These are phyloP conservation scores for Microcaecilia unicolor DNA, from an alignment of 2,797 vertebrate species.

Conservation along the genomic window DNA sequence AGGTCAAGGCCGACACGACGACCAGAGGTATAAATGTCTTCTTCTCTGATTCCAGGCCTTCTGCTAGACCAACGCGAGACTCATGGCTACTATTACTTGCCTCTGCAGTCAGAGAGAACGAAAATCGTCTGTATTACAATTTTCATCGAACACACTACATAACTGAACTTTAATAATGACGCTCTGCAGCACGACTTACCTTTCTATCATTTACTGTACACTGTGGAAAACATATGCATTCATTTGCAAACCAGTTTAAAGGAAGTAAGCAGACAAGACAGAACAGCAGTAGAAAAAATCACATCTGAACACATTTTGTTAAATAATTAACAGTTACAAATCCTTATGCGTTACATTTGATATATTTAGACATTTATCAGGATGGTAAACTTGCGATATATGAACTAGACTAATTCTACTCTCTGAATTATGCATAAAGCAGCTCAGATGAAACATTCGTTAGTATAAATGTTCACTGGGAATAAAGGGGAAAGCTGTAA, in stretches of 20 bases:
- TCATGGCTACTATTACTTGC: slow-evolving; percentile 96
- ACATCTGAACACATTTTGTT: slow-evolving; percentile 10
- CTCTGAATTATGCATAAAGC: too few relatives aligned
- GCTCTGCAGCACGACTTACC: slow-evolving; percentile 45
- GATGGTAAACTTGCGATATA: too few relatives aligned
- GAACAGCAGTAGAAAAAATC: slow-evolving; percentile 23
- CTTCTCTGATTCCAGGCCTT: slow-evolving; percentile 68
- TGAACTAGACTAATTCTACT: too few relatives aligned
- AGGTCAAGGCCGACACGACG: slow-evolving; percentile 86
- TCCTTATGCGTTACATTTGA: too few relatives aligned
- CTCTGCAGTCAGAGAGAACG: slow-evolving; percentile 67
- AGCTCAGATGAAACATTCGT: too few relatives aligned
- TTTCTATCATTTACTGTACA: slow-evolving; percentile 12
- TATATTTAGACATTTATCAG: too few relatives aligned
- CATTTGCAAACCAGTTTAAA: slow-evolving; percentile 44
- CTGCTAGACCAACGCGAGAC: slow-evolving; percentile 77
- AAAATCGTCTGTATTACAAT: slow-evolving; percentile 53
- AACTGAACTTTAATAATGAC: slow-evolving; percentile 25
- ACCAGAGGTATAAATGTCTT: slow-evolving; percentile 83
- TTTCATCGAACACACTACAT: slow-evolving; percentile 22
- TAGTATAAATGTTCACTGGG: too few relatives aligned
- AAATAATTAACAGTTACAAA: too few relatives aligned
- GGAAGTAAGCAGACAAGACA: slow-evolving; percentile 30
- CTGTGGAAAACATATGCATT: slow-evolving; percentile 25
- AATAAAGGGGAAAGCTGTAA: too few relatives aligned